Conservation (phyloP, 2,113 vertebrate species). For the Procavia capensis region DNA sequence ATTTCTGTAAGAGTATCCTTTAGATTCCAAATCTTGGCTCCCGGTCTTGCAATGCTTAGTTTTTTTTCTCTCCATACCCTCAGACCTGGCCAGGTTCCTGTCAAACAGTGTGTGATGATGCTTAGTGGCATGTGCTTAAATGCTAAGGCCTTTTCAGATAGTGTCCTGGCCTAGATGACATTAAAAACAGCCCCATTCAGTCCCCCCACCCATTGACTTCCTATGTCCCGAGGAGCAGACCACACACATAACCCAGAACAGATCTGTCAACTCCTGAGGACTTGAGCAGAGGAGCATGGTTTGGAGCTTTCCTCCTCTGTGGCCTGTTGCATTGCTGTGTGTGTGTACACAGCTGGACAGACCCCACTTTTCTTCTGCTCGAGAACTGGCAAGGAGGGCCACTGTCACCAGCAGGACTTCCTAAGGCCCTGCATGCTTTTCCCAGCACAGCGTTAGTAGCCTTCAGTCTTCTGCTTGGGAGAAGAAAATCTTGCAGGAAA, state of each 20-base stretch:
- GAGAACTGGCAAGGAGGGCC: not conserved
- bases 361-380: not conserved
- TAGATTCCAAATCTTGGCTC: not conserved
- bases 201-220: no score
- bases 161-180: not conserved
- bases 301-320: rapidly evolving
- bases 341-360: not conserved
- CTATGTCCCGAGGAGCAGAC: not conserved
- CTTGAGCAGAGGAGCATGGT: not conserved
- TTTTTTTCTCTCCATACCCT: not conserved
- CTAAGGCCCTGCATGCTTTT: not conserved
- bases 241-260: not conserved
- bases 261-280: not conserved
- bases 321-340: rapidly evolving
- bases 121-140: not conserved
- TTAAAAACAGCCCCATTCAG: not conserved
- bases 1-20: not conserved
- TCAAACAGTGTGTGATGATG: not conserved
- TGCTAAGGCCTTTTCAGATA: not conserved
- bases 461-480: not conserved
- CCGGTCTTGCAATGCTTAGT: not conserved
- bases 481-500: not conserved
- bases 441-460: not conserved
- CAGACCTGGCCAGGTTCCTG: not conserved
- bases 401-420: not conserved